A percentile compares a stretch with the other conserved stretches of the same genome.
Conservation (phyloP, 2,888 invertebrate species). For the Parnassius glacialis region DNA sequence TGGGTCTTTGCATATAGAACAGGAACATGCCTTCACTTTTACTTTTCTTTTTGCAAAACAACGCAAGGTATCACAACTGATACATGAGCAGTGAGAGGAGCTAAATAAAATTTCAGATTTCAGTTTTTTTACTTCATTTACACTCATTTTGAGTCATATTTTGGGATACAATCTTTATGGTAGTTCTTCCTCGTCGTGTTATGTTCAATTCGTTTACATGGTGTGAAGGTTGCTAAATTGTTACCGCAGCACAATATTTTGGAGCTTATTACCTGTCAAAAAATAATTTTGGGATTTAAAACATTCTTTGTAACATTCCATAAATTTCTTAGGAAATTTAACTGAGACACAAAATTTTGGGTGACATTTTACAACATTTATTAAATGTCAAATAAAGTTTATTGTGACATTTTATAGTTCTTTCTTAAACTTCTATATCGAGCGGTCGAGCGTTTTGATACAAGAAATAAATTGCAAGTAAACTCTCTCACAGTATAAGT, state of each 20-base stretch:
- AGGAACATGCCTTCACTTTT: conserved; percentile 12
- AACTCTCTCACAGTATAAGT: too few species aligned
- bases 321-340: neutral
- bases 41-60: conserved; percentile 41
- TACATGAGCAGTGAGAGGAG: conserved; percentile 47
- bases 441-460: too few species aligned
- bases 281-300: neutral
- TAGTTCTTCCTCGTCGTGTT: conserved; percentile 5
- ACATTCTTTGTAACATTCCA: neutral
- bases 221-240: neutral
- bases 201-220: conserved; percentile 8
- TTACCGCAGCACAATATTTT: conserved; percentile 4
- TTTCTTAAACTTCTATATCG: too few species aligned
- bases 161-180: conserved; percentile 21
- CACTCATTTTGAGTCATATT: conserved; percentile 9
- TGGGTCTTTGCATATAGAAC: conserved; percentile 14
- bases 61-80: conserved; percentile 41
- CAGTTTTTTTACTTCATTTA: conserved; percentile 10
- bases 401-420: too few species aligned
- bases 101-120: conserved; percentile 20
- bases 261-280: conserved; percentile 5
- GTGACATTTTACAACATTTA: neutral
- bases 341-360: neutral
- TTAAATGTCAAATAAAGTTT: conserved; percentile 1
- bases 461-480: too few species aligned